Evolutionary conservation across 2,113 vertebrate species (phyloP).

Genomic region (Sakesphorus luctuosus): DNA sequence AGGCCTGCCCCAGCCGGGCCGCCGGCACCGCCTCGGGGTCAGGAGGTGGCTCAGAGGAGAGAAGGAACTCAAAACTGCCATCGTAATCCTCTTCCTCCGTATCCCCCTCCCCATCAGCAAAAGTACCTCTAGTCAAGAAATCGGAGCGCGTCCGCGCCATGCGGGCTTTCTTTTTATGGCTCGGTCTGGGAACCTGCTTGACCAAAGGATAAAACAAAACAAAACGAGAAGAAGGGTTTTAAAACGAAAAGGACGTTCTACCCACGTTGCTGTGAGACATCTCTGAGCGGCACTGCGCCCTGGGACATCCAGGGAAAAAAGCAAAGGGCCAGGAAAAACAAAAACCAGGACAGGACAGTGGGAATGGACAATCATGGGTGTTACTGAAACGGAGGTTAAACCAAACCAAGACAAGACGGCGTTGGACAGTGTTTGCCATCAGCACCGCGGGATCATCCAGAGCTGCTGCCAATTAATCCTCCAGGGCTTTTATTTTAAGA

Average conservation of each 20-base stretch:
- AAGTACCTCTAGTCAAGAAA: constrained; percentile 97
- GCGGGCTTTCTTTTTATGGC: constrained; percentile 99
- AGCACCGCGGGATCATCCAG: not conserved
- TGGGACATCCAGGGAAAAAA: not conserved
- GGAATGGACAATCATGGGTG: constrained; percentile 1
- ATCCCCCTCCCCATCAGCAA: constrained; percentile 88
- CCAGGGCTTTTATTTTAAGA: not conserved
- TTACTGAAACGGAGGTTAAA: not conserved
- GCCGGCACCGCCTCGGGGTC: constrained; percentile 82
- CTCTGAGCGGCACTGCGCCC: not conserved
- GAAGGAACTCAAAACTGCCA: constrained; percentile 81
- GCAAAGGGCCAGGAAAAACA: not conserved
- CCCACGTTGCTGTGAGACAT: not conserved
- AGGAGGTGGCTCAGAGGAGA: constrained; percentile 84
- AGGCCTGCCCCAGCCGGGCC: constrained; percentile 86
- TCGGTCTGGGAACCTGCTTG: constrained; percentile 84
- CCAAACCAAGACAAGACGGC: constrained; percentile 45
- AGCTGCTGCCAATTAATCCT: not conserved
- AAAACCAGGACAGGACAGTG: not conserved
- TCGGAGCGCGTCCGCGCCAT: constrained; percentile 99
- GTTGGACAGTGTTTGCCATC: constrained; percentile 14
- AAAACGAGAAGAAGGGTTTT: constrained; percentile 71
- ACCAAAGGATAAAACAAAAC: constrained; percentile 82
- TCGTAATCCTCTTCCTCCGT: constrained; percentile 94
- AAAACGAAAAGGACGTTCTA: constrained; percentile 65